Evolutionary conservation across 2,113 vertebrate species (phyloP).

Genomic region (Silurus glanis): DNA sequence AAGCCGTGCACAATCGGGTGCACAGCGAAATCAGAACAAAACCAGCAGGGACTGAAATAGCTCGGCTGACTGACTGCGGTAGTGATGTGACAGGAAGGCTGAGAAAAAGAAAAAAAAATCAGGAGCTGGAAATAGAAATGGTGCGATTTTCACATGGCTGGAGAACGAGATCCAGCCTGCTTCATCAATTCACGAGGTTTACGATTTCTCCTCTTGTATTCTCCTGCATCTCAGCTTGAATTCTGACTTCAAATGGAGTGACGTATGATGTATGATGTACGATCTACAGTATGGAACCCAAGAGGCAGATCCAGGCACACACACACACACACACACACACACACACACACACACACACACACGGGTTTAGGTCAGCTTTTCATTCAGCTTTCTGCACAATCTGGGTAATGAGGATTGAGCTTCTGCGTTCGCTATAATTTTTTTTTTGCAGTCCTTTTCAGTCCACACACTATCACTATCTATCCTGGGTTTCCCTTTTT

Average conservation of each 20-base stretch:
- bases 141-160: conserved; percentile 26
- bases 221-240: background rate
- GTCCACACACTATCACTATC: background rate
- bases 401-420: conserved; percentile 26
- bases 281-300: background rate
- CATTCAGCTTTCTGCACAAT: background rate
- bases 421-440: conserved; percentile 13
- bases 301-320: conserved; percentile 2
- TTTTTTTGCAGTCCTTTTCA: background rate
- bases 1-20: background rate
- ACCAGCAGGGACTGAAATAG: conserved; percentile 18
- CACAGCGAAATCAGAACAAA: conserved; percentile 7
- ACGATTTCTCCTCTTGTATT: background rate
- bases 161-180: conserved; percentile 1
- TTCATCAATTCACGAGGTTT: background rate
- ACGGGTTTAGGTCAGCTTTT: background rate
- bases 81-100: conserved; percentile 37
- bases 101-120: conserved; percentile 12
- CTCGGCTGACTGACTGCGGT: conserved; percentile 27
- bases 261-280: background rate
- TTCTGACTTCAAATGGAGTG: background rate
- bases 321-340: background rate
- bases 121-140: conserved; percentile 31
- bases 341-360: background rate
- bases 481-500: background rate